Percentiles rank a stretch among this genome's conserved stretches.
Evolutionary conservation across 2,797 vertebrate genomes (phyloP).

Genomic region (Rhinella marina): DNA sequence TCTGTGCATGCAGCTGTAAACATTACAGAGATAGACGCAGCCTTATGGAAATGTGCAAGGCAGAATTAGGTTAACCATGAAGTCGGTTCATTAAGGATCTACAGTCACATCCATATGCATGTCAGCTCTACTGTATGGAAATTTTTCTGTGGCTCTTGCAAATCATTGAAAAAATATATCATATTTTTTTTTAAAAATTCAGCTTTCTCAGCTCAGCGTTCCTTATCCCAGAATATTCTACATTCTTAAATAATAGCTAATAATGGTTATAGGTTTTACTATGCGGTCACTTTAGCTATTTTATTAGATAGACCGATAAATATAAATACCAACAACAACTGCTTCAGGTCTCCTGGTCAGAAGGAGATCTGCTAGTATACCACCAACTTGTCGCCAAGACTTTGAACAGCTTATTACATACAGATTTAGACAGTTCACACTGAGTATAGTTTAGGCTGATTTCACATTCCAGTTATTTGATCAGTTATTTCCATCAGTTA

Average conservation of each 20-base stretch:
- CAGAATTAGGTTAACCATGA: slow-evolving; percentile 40
- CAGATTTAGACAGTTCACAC: too few relatives aligned
- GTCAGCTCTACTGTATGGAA: neutral
- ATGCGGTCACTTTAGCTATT: neutral
- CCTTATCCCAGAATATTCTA: neutral
- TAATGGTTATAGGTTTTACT: neutral
- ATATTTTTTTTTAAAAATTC: neutral
- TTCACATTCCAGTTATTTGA: too few relatives aligned
- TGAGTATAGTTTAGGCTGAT: too few relatives aligned
- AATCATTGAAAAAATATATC: neutral
- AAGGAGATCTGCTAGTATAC: too few relatives aligned
- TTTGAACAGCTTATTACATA: too few relatives aligned
- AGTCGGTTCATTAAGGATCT: slow-evolving; percentile 28
- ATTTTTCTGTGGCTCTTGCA: slow-evolving; percentile 12
- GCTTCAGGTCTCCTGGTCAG: too few relatives aligned
- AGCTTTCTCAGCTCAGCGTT: too few relatives aligned
- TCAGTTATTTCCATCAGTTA: too few relatives aligned
- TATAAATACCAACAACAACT: neutral
- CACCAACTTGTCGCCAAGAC: too few relatives aligned
- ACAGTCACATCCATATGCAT: neutral
- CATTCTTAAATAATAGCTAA: neutral
- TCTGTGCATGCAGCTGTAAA: slow-evolving; percentile 55
- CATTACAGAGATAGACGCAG: slow-evolving; percentile 48
- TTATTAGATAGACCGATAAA: neutral
- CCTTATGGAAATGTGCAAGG: slow-evolving; percentile 40